phyloP scores from a whole-genome alignment of 2,113 vertebrate genomes.

The Mustela lutreola region DNA sequence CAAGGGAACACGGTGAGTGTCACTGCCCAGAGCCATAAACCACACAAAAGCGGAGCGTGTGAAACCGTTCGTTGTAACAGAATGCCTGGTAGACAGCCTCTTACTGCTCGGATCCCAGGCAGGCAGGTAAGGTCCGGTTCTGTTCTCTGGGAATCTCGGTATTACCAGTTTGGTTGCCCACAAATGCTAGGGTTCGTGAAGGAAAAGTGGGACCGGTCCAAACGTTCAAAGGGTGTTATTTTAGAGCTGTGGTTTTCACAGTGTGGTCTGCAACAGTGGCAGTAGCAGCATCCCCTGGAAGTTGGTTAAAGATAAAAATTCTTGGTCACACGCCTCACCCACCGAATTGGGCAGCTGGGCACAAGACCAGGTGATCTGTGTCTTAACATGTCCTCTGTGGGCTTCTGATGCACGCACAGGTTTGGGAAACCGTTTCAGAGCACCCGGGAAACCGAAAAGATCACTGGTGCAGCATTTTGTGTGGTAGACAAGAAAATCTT shows the following conservation, averaged over 20 bases:
- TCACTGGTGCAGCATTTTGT: slow-evolving; percentile 41
- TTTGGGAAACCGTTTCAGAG: slow-evolving; percentile 60
- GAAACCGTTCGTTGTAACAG: not conserved
- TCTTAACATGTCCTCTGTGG: not conserved
- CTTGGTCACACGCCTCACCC: not conserved
- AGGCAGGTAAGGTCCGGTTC: not conserved
- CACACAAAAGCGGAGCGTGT: not conserved
- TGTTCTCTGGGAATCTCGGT: not conserved
- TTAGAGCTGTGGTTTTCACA: slow-evolving; percentile 46
- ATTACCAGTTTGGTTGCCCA: not conserved
- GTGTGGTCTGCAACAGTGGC: not conserved
- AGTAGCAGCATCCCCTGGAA: not conserved
- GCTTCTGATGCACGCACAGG: not conserved
- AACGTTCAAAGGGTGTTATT: slow-evolving; percentile 11
- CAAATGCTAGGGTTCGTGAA: slow-evolving; percentile 39
- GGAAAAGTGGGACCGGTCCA: slow-evolving; percentile 20
- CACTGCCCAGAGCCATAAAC: slow-evolving; percentile 5
- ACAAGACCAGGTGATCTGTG: not conserved
- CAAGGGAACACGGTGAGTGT: slow-evolving; percentile 22
- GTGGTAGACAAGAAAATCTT: not conserved
- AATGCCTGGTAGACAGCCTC: not conserved
- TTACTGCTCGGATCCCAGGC: not conserved
- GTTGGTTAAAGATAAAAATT: slow-evolving; percentile 37
- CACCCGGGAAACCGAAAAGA: slow-evolving; percentile 56
- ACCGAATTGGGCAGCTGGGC: not conserved